Evolutionary conservation across 2,113 vertebrate genomes (phyloP).

Genomic region (Microcebus jonahi): DNA sequence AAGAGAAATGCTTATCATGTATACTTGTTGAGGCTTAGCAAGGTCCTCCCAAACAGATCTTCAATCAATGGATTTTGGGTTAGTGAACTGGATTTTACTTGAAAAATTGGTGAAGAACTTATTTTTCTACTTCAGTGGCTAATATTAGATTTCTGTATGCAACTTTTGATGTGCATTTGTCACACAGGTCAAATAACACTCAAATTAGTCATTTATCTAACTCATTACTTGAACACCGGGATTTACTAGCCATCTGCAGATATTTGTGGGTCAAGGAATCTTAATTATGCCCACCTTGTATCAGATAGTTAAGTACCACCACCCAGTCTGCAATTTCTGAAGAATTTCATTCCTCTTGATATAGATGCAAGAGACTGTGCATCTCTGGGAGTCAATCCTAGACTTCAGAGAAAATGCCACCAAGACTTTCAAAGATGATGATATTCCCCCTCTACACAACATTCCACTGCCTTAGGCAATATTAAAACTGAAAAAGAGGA

Average conservation of each 20-base stretch:
- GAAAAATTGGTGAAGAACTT: not conserved
- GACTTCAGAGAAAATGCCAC: not conserved
- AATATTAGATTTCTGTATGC: not conserved
- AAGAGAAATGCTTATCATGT: constrained; percentile 8
- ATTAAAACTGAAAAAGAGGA: not conserved
- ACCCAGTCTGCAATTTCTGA: not conserved
- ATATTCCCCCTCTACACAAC: not conserved
- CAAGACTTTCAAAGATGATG: not conserved
- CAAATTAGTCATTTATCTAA: not conserved
- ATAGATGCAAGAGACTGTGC: not conserved
- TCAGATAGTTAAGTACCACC: not conserved
- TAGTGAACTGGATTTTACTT: not conserved
- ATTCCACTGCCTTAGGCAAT: not conserved
- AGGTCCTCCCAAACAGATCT: not conserved
- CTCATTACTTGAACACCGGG: not conserved
- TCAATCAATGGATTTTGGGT: not conserved
- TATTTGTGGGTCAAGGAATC: not conserved
- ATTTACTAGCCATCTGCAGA: not conserved
- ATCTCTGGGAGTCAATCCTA: not conserved
- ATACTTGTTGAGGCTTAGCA: not conserved
- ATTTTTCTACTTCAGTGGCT: constrained; percentile 15
- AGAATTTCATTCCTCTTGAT: not conserved
- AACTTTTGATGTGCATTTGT: not conserved
- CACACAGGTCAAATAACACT: not conserved
- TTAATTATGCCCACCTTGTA: not conserved